These are phyloP conservation scores for Neodiprion lecontei DNA, from an alignment of 1,140 invertebrate species.

Conservation along the genomic window DNA sequence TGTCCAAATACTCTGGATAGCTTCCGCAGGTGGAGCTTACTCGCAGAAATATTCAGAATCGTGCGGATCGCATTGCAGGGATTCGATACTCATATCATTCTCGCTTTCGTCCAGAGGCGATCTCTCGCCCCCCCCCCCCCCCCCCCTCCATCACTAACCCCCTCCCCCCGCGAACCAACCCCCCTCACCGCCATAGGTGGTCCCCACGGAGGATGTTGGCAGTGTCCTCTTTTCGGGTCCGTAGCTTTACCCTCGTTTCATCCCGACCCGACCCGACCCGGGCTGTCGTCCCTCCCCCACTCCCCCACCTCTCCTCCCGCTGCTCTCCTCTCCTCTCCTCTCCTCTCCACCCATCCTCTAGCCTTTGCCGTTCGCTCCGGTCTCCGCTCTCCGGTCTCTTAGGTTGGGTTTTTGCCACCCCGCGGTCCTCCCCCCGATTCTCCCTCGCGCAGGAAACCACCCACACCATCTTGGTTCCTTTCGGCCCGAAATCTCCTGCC, in stretches of 20 bases:
- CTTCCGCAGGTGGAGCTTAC: background rate
- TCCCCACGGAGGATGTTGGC: background rate
- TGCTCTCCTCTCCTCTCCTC: conserved; percentile 23
- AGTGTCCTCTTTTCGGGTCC: conserved; percentile 6
- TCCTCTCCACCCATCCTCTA: conserved; percentile 31
- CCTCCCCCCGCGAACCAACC: conserved; percentile 10
- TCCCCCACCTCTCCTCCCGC: conserved; percentile 21
- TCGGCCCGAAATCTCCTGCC: conserved; percentile 8
- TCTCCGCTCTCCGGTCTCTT: conserved; percentile 21
- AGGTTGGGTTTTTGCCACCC: conserved; percentile 13
- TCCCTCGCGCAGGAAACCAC: conserved; percentile 18
- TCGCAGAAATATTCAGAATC: background rate
- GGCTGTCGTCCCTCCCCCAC: conserved; percentile 17
- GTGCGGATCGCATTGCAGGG: background rate
- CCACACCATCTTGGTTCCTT: conserved; percentile 8
- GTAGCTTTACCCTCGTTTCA: conserved; percentile 1
- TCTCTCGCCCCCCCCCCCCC: background rate
- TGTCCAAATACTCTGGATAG: background rate
- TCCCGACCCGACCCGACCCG: background rate
- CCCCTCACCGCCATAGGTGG: background rate
- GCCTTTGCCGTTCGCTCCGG: conserved; percentile 21
- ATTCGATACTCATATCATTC: background rate
- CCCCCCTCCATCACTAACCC: background rate
- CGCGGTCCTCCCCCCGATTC: conserved; percentile 16
- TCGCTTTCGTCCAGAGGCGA: background rate